phyloP scores from a whole-genome alignment of 2,797 vertebrate genomes.

The Ctenopoma multispine region DNA sequence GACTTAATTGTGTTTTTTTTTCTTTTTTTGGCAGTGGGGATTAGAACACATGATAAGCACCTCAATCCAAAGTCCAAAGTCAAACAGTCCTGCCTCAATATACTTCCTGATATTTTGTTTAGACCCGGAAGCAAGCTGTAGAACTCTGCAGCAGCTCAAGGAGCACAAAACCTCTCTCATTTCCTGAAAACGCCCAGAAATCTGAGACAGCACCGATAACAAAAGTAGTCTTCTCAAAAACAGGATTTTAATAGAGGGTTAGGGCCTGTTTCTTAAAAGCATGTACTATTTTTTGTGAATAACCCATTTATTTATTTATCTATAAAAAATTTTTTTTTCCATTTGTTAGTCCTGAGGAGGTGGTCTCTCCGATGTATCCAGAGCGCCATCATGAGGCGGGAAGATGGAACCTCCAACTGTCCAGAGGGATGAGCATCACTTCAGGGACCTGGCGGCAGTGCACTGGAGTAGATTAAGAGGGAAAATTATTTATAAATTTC shows the following conservation, averaged over 20 bases:
- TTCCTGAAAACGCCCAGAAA: constrained; percentile 77
- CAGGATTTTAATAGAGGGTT: constrained; percentile 78
- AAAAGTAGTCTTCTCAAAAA: constrained; percentile 78
- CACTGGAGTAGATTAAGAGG: constrained; percentile 78
- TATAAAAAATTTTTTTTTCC: constrained; percentile 2
- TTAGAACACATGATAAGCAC: constrained; percentile 39
- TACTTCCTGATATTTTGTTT: constrained; percentile 53
- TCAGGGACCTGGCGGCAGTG: constrained; percentile 69
- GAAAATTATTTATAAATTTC: constrained; percentile 83
- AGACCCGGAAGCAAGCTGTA: constrained; percentile 47
- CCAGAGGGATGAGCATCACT: constrained; percentile 72
- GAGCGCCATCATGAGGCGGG: constrained; percentile 74
- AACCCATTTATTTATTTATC: constrained; percentile 60
- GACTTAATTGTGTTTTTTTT: constrained; percentile 51
- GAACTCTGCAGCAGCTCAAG: constrained; percentile 47
- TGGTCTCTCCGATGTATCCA: constrained; percentile 56
- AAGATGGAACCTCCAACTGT: constrained; percentile 37
- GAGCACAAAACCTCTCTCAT: constrained; percentile 67
- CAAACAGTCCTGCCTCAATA: constrained; percentile 35
- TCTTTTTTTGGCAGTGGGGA: not conserved
- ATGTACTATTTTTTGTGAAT: constrained; percentile 63
- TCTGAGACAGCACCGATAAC: constrained; percentile 76
- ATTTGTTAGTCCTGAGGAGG: constrained; percentile 6
- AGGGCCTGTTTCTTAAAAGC: constrained; percentile 71
- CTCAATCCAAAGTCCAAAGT: constrained; percentile 46